Percentiles rank a stretch among this genome's conserved stretches.
These are phyloP conservation scores for Cylas formicarius DNA, from an alignment of 1,140 invertebrate genomes.

Conservation along the genomic window DNA sequence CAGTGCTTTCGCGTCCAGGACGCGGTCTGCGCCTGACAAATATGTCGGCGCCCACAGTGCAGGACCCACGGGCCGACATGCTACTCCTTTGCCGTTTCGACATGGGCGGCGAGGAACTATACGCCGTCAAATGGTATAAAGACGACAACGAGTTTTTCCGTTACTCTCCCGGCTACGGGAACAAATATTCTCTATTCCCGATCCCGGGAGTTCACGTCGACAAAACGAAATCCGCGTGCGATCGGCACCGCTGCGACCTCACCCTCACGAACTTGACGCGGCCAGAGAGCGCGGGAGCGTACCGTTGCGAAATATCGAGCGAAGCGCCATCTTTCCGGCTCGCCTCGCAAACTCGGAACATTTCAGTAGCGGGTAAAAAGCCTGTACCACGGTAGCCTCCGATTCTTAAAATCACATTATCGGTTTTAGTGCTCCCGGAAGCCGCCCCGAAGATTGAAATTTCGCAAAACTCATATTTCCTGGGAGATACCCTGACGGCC, in stretches of 20 bases:
- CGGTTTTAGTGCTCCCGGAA: slow-evolving; percentile 27
- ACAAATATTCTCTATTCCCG: slow-evolving; percentile 33
- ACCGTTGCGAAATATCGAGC: slow-evolving; percentile 60
- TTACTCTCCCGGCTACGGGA: slow-evolving; percentile 36
- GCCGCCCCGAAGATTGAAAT: slow-evolving; percentile 24
- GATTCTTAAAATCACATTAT: no score
- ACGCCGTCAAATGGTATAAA: slow-evolving; percentile 34
- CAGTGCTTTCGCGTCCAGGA: no score
- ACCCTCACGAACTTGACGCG: slow-evolving; percentile 42
- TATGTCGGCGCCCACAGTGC: slow-evolving; percentile 30
- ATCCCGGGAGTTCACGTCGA: slow-evolving; percentile 25
- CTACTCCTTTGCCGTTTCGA: slow-evolving; percentile 33
- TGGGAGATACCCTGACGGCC: slow-evolving; percentile 25
- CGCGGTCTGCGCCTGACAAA: slow-evolving; percentile 28
- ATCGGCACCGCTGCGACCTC: slow-evolving; percentile 42
- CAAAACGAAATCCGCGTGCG: slow-evolving; percentile 41
- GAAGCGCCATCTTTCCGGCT: slow-evolving; percentile 62
- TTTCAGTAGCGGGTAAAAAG: slow-evolving; percentile 63
- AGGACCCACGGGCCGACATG: slow-evolving; percentile 32
- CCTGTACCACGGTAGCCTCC: no score
- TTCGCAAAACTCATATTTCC: slow-evolving; percentile 20
- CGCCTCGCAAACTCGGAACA: slow-evolving; percentile 51
- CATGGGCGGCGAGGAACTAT: slow-evolving; percentile 34
- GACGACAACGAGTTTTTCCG: slow-evolving; percentile 18
- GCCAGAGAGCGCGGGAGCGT: slow-evolving; percentile 46